Conservation (phyloP, 1,140 invertebrate genomes). For the Caenorhabditis remanei region DNA sequence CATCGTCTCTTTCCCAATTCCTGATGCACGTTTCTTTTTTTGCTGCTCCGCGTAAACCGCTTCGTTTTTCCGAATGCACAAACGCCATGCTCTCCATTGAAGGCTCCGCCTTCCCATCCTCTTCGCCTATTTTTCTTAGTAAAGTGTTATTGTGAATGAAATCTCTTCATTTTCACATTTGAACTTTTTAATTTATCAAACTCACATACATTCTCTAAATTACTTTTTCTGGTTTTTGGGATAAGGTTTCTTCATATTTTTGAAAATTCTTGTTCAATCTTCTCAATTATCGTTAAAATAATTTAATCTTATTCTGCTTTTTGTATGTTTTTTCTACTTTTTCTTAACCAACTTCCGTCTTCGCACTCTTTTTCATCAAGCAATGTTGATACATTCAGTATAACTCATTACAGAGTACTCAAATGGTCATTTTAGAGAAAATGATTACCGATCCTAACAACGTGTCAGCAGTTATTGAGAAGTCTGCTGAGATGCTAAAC, state of each 20-base stretch:
- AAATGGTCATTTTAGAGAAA: not conserved
- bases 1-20: conserved; percentile 16
- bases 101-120: not conserved
- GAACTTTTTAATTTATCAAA: not conserved
- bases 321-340: not conserved
- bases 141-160: conserved; percentile 23
- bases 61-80: conserved; percentile 56
- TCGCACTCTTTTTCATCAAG: not conserved
- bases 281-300: too few species aligned
- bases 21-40: conserved; percentile 55
- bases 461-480: not conserved
- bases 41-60: conserved; percentile 27
- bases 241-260: not conserved
- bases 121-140: conserved; percentile 43
- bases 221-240: not conserved
- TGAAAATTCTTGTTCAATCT: not conserved
- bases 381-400: not conserved
- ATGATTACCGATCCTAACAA: not conserved
- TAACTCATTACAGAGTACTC: not conserved
- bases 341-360: not conserved
- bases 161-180: not conserved
- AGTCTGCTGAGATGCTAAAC: not conserved
- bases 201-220: not conserved
- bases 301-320: too few species aligned
- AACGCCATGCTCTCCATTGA: conserved; percentile 43